Evolutionary conservation across 2,888 invertebrate genomes (phyloP), one percentile per base, ranked within the genome.

Genomic region (Drosophila picticornis): DNA sequence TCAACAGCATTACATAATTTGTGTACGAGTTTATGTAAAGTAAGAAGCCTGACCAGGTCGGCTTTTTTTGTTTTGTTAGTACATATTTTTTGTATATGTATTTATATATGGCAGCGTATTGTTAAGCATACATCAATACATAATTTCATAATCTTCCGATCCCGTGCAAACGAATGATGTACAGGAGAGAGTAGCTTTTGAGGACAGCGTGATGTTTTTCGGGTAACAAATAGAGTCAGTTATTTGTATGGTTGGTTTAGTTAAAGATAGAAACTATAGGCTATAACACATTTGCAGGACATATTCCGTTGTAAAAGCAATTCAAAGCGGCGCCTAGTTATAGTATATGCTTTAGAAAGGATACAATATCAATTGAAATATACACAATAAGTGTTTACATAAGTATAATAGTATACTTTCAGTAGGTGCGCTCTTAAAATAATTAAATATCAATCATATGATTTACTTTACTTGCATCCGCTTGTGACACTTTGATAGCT

Each of bases 201-300:
- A 53, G 64, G 72, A 80, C 43, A 77, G 64, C 71, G 68, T 71
- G 57, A 72, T 81, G 75, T 72, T 60, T 60, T 59, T 65, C 2
- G 51, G 53, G 68, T 78, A 78, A 65, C 67, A 66, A 62, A 22
- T 72, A 51, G 46, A 68, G 36, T 63, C 53, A 68, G 59, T 51
- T 53, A 61, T 27, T 48, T 61, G 43, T 55, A 75, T 62, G 58
- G n/a, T n/a, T 65, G 51, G 60, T 57, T 75, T 36, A 55, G 36
- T 25, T 36, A 73, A 62, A 67, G 72, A 68, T 81, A 69, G 34
- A 59, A 69, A 66, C 66, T 79, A 79, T 74, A 75, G 72, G 66
- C 82, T 80, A 81, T 80, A 78, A 81, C 78, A 80, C 80, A 80
- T 86, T 88, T 83, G 81, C 80, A 84, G 84, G 86, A 88, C 61